Conservation (phyloP, 2,113 vertebrate genomes). For the Pedionomus torquatus region DNA sequence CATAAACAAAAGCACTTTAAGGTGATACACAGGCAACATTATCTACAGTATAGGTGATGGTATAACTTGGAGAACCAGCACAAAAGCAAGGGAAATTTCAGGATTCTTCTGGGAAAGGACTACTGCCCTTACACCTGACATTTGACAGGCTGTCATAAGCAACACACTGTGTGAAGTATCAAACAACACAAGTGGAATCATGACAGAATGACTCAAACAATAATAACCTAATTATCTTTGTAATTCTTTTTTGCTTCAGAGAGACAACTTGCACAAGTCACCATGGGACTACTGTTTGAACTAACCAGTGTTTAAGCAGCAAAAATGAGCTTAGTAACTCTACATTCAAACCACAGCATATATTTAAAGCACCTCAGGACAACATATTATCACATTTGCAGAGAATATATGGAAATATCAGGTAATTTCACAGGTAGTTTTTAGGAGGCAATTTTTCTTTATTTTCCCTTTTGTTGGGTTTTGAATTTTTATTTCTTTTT, state of each 20-base stretch:
- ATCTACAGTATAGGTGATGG: neutral
- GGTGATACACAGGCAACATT: neutral
- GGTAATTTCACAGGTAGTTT: neutral
- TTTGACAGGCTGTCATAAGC: neutral
- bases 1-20: neutral
- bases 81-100: neutral
- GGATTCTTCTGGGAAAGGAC: neutral
- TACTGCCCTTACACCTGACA: fast-evolving
- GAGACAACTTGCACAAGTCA: neutral
- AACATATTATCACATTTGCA: neutral
- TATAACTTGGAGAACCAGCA: neutral
- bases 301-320: neutral
- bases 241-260: neutral
- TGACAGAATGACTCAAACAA: neutral
- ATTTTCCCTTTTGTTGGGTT: neutral
- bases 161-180: neutral
- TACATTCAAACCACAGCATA: neutral
- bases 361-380: neutral
- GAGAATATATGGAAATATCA: neutral
- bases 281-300: neutral
- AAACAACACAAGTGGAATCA: neutral
- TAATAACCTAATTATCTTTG: neutral
- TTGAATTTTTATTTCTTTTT: neutral
- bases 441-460: neutral
- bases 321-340: neutral